Percentiles rank a stretch among this genome's conserved stretches.
phyloP scores from a whole-genome alignment of 2,113 vertebrate species.

The Aspidoscelis tigris region DNA sequence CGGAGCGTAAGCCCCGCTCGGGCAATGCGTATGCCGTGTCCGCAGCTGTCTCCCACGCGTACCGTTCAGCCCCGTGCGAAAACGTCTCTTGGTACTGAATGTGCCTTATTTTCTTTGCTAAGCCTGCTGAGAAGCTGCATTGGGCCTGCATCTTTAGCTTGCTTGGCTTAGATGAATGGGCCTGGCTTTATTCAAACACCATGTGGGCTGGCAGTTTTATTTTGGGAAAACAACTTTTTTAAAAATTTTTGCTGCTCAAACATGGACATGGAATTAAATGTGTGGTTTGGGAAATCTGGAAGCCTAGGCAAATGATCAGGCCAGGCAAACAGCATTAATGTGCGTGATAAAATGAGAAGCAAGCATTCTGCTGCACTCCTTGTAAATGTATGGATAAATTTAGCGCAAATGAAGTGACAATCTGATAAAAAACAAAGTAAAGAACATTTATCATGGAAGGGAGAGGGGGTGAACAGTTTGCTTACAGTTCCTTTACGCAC shows the following conservation, averaged over 20 bases:
- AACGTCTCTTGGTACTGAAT: too few relatives aligned
- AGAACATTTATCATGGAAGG: conserved; percentile 12
- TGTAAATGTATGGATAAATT: conserved; percentile 24
- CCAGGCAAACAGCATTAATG: background rate
- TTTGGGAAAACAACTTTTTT: background rate
- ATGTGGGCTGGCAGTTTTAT: background rate
- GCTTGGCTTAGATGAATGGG: background rate
- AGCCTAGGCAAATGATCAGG: background rate
- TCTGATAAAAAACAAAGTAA: conserved; percentile 31
- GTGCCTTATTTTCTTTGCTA: background rate
- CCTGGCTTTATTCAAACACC: background rate
- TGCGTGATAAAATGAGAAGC: background rate
- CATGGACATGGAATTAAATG: background rate
- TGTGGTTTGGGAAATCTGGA: background rate
- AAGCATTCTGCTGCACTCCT: background rate
- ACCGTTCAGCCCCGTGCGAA: too few relatives aligned
- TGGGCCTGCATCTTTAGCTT: background rate
- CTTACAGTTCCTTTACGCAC: conserved; percentile 17
- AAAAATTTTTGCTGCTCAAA: background rate
- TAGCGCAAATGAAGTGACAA: conserved; percentile 1
- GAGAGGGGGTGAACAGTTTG: conserved; percentile 20
- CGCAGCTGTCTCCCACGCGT: too few relatives aligned
- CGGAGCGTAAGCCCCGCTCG: too few relatives aligned
- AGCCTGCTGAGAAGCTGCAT: background rate
- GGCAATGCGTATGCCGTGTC: too few relatives aligned